These are phyloP conservation scores for Drosophila pachea DNA, from an alignment of 1,140 invertebrate species.

Conservation along the genomic window DNA sequence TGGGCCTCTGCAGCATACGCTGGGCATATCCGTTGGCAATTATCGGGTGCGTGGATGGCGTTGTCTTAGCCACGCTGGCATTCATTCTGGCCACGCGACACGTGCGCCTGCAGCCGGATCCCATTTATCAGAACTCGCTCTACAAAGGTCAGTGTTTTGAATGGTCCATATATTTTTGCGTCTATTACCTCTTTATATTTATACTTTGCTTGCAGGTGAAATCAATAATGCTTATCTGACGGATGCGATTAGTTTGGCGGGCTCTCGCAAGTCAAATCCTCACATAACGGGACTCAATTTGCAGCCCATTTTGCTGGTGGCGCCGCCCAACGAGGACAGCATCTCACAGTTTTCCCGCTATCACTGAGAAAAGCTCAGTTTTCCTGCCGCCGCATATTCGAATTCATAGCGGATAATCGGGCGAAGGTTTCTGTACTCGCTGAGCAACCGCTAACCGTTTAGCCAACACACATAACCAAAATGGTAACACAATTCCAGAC, in stretches of 20 bases:
- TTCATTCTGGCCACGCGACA: conserved; percentile 95
- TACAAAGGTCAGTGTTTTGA: conserved; percentile 81
- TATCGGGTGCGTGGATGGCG: conserved; percentile 93
- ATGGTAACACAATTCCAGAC: too few relatives aligned
- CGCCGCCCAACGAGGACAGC: conserved; percentile 81
- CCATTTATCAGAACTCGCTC: conserved; percentile 83
- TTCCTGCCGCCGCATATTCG: conserved; percentile 13
- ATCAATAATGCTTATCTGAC: conserved; percentile 91
- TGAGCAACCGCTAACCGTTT: background rate
- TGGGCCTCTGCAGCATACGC: conserved; percentile 91
- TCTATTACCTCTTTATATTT: background rate
- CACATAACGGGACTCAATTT: conserved; percentile 82
- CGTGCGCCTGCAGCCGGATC: conserved; percentile 90
- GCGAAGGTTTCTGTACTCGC: conserved; percentile 6
- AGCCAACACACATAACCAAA: background rate
- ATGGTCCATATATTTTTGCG: background rate
- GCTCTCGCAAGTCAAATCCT: conserved; percentile 87
- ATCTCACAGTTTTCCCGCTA: conserved; percentile 88
- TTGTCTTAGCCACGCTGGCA: conserved; percentile 92
- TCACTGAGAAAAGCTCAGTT: conserved; percentile 39
- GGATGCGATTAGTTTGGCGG: conserved; percentile 89
- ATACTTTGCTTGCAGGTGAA: conserved; percentile 83
- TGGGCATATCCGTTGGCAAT: conserved; percentile 97
- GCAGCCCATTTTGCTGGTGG: conserved; percentile 86
- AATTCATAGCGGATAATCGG: conserved; percentile 4